A percentile compares a stretch with the other conserved stretches of the same genome.
These are phyloP conservation scores for Drosophila sechellia DNA, from an alignment of 1,140 invertebrate genomes.

Conservation along the genomic window DNA sequence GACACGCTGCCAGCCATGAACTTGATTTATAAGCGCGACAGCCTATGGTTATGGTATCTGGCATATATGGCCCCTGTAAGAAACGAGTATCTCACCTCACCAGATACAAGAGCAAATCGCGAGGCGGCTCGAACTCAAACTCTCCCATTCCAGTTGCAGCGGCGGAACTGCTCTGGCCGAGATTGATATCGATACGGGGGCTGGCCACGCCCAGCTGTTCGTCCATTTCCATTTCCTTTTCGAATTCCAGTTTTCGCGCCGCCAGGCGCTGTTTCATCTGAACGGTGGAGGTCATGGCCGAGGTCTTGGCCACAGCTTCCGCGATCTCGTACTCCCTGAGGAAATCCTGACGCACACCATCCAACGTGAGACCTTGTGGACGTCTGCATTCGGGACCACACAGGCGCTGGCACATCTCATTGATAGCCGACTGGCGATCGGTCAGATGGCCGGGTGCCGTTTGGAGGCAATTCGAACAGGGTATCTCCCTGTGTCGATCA, in stretches of 20 bases:
- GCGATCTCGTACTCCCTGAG: conserved; percentile 86
- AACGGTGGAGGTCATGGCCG: conserved; percentile 86
- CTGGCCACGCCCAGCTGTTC: conserved; percentile 53
- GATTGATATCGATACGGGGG: conserved; percentile 40
- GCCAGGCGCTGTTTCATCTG: conserved; percentile 85
- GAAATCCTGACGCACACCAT: conserved; percentile 82
- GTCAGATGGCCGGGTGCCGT: conserved; percentile 33
- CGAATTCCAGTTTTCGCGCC: conserved; percentile 85
- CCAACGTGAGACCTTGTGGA: conserved; percentile 57
- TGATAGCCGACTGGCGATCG: conserved; percentile 47
- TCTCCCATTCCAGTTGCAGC: conserved; percentile 33
- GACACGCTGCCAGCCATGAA: conserved; percentile 74
- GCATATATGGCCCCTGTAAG: conserved; percentile 5
- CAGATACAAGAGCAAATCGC: conserved; percentile 87
- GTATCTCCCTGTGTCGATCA: conserved; percentile 16
- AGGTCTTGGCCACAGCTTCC: conserved; percentile 86
- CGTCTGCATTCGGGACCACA: conserved; percentile 70
- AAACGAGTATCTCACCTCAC: conserved; percentile 86
- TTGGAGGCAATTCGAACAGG: conserved; percentile 65
- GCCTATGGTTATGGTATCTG: too few relatives aligned
- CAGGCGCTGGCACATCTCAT: conserved; percentile 74
- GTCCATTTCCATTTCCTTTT: conserved; percentile 81
- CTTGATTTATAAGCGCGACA: conserved; percentile 75
- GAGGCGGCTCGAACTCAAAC: conserved; percentile 86
- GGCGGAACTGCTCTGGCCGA: conserved; percentile 24